These are phyloP conservation scores for Platysteira castanea DNA, from an alignment of 2,113 vertebrate genomes.

Conservation along the genomic window DNA sequence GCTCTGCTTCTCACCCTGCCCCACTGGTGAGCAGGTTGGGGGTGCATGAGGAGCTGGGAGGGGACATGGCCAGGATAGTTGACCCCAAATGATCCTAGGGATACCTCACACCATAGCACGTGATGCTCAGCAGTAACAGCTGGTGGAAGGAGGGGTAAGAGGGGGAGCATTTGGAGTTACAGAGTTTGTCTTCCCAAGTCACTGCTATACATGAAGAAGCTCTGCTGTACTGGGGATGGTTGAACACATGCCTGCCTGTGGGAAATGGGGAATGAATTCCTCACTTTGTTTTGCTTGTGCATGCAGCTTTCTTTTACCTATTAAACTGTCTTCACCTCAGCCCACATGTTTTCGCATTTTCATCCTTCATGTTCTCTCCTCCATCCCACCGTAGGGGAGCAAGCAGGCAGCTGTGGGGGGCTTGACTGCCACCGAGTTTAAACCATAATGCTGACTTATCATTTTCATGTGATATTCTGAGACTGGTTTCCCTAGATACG, in stretches of 20 bases:
- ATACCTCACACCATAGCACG: background rate
- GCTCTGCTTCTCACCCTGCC: background rate
- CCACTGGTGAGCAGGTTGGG: background rate
- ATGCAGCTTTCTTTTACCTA: background rate
- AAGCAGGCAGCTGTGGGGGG: rapidly evolving
- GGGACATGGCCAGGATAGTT: background rate
- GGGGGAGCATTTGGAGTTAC: rapidly evolving
- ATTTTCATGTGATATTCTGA: background rate
- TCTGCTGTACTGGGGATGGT: background rate
- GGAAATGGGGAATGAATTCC: background rate
- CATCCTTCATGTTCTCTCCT: background rate
- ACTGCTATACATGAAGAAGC: rapidly evolving
- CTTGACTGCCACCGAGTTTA: rapidly evolving
- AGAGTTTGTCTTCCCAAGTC: background rate
- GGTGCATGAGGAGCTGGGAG: background rate
- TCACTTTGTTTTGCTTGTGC: background rate
- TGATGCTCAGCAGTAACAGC: background rate
- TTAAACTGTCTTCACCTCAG: background rate
- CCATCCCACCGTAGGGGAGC: rapidly evolving
- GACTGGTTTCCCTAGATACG: background rate
- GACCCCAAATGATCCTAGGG: background rate
- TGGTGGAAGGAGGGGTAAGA: background rate
- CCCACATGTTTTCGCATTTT: rapidly evolving
- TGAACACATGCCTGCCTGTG: background rate
- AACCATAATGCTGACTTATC: background rate